A percentile compares a stretch with the other conserved stretches of the same genome.
phyloP scores from a whole-genome alignment of 2,113 vertebrate genomes.

The Chelonoidis abingdonii region DNA sequence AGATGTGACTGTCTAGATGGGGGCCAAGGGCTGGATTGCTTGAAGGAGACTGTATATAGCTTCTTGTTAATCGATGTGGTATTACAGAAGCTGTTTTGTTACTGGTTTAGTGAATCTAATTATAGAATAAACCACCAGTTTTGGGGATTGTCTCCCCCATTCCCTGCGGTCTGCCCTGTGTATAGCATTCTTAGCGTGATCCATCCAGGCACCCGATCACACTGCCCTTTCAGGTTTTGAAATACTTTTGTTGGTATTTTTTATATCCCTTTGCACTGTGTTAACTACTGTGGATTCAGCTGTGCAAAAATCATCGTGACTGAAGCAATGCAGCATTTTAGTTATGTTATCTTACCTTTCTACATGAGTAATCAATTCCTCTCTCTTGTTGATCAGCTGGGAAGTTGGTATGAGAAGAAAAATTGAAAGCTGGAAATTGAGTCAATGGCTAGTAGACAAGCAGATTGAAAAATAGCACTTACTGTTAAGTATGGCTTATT shows the following conservation, averaged over 20 bases:
- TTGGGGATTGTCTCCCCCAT: too few species aligned
- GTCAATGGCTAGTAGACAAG: not conserved
- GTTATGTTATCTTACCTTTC: not conserved
- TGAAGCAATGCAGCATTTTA: not conserved
- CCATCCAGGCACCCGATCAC: too few species aligned
- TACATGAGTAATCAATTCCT: not conserved
- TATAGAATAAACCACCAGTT: too few species aligned
- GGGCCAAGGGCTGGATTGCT: too few species aligned
- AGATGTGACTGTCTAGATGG: too few species aligned
- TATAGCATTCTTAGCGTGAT: too few species aligned
- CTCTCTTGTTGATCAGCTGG: not conserved
- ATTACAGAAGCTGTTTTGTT: too few species aligned
- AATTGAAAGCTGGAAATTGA: not conserved
- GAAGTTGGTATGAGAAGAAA: not conserved
- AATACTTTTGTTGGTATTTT: fast-evolving
- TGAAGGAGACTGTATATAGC: too few species aligned
- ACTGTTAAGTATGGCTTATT: not conserved
- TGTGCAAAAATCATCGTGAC: not conserved
- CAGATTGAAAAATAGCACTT: not conserved
- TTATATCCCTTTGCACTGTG: not conserved
- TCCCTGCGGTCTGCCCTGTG: too few species aligned
- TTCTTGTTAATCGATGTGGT: too few species aligned
- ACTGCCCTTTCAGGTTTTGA: not conserved
- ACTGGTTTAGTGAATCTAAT: too few species aligned
- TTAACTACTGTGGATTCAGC: not conserved